Percentiles rank a stretch among this genome's conserved stretches.
phyloP scores from a whole-genome alignment of 2,113 vertebrate genomes.

The Dicerorhinus sumatrensis region DNA sequence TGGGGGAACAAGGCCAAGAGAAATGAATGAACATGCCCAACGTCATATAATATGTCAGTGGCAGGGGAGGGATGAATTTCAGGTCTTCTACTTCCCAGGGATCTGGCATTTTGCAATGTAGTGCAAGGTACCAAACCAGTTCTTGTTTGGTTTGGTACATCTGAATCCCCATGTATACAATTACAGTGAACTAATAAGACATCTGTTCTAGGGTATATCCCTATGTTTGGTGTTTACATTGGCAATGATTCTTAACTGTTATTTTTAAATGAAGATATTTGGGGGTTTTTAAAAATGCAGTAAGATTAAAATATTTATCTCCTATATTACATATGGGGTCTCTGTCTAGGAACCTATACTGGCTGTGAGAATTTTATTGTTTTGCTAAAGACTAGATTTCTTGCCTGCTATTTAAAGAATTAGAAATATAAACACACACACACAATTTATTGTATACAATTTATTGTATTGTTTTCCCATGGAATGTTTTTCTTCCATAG shows the following conservation, averaged over 20 bases:
- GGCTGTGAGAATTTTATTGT: background rate
- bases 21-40: constrained; percentile 71
- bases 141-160: constrained; percentile 49
- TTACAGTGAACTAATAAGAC: constrained; percentile 51
- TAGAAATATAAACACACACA: background rate
- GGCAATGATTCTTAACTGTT: constrained; percentile 8
- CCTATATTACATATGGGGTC: background rate
- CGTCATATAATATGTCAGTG: constrained; percentile 55
- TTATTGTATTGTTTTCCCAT: constrained; percentile 29
- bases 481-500: constrained; percentile 25
- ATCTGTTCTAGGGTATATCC: constrained; percentile 13
- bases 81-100: constrained; percentile 70
- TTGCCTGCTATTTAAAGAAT: constrained; percentile 42
- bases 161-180: constrained; percentile 10
- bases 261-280: constrained; percentile 61
- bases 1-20: constrained; percentile 74
- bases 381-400: constrained; percentile 45
- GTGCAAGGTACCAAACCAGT: constrained; percentile 60
- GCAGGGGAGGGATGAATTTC: constrained; percentile 37
- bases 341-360: constrained; percentile 27
- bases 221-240: constrained; percentile 40
- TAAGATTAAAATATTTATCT: constrained; percentile 66
- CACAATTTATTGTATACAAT: background rate
- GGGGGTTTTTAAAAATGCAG: background rate
- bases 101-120: constrained; percentile 62